Base-by-base conservation (phyloP, 2,113 vertebrate genomes). In the Ophiodon elongatus region DNA sequence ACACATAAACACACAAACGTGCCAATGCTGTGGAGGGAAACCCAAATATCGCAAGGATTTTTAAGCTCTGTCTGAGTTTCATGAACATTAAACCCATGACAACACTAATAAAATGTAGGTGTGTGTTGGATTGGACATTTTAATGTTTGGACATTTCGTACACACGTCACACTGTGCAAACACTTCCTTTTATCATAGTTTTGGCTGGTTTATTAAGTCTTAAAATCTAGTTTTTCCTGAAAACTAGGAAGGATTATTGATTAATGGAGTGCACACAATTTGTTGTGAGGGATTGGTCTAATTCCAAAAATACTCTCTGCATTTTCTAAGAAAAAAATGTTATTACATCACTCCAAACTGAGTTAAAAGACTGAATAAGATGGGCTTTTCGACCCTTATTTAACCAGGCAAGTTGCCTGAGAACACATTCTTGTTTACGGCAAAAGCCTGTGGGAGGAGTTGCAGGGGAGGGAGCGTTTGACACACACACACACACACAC, bases 401-500 rank as follows among this genome's bases (percentile, higher is more conserved):
- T 76, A 92, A 90, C 47, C 35, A 35, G 47, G 70, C 14, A 63
- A 69, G 50, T 39, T 43, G 56, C 79, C 82, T 90, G 88, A 87
- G 87, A 89, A 82, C 83, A 70, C 73, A 56, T 86, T 85, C 76
- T 77, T 90, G 85, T 91, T 92, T 82, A 91, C 25, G 17, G 80
- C 74, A 76, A 71, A 83, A 73, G 27, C 82, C 67, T 73, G 76
- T 72, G 85, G 84, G 85, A 90, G 78, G 35, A 63, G 73, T 21
- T 79, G 73, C 60, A 76, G 43, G 43, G 76, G 64, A 75, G 76
- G 86, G 84, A 83, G 69, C 14, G 68, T 25, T 65, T 70, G 29
- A 63, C 65, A 67, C 76, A 76, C 80, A 82, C 83, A 80, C 84
- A 82, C 90, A 91, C 91, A 35, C 72, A 69, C 73, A 71, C 57